Evolutionary conservation across 2,888 invertebrate species (phyloP).

Genomic region (Drosophila longiperda): DNA sequence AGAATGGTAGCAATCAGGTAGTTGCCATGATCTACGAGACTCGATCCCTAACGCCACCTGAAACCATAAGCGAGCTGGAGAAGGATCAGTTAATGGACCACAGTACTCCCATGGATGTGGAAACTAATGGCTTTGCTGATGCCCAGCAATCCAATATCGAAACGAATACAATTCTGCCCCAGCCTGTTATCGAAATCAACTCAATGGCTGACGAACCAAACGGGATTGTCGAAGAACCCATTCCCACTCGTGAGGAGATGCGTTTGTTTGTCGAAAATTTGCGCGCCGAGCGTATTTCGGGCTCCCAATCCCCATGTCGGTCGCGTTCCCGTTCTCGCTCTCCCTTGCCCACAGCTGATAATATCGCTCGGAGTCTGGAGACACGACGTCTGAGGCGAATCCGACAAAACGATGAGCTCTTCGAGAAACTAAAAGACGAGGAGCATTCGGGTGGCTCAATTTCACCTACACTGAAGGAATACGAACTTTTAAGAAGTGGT

Average conservation of each 20-base stretch:
- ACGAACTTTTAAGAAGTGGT: background rate
- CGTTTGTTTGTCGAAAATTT: slow-evolving; percentile 61
- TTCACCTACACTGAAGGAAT: slow-evolving; percentile 6
- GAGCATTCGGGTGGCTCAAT: background rate
- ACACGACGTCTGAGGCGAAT: slow-evolving; percentile 58
- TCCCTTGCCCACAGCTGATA: slow-evolving; percentile 71
- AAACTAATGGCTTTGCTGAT: slow-evolving; percentile 24
- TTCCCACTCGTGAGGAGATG: slow-evolving; percentile 50
- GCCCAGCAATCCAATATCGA: background rate
- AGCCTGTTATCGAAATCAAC: slow-evolving; percentile 64
- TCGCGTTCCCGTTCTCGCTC: slow-evolving; percentile 63
- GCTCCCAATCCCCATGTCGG: slow-evolving; percentile 35
- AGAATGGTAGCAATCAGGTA: slow-evolving; percentile 30
- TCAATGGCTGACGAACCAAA: slow-evolving; percentile 29
- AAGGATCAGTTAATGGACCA: slow-evolving; percentile 47
- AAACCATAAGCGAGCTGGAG: slow-evolving; percentile 35
- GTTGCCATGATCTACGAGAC: slow-evolving; percentile 56
- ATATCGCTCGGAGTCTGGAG: slow-evolving; percentile 69
- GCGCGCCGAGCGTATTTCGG: slow-evolving; percentile 54
- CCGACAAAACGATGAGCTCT: slow-evolving; percentile 60
- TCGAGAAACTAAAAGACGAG: slow-evolving; percentile 51
- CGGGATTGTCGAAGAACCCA: slow-evolving; percentile 23
- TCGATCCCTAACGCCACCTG: slow-evolving; percentile 53
- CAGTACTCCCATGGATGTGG: slow-evolving; percentile 41
- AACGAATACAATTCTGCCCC: slow-evolving; percentile 33